Evolutionary conservation across 2,113 vertebrate genomes (phyloP), one percentile per base, ranked within the genome.

Genomic region (Saccopteryx bilineata): DNA sequence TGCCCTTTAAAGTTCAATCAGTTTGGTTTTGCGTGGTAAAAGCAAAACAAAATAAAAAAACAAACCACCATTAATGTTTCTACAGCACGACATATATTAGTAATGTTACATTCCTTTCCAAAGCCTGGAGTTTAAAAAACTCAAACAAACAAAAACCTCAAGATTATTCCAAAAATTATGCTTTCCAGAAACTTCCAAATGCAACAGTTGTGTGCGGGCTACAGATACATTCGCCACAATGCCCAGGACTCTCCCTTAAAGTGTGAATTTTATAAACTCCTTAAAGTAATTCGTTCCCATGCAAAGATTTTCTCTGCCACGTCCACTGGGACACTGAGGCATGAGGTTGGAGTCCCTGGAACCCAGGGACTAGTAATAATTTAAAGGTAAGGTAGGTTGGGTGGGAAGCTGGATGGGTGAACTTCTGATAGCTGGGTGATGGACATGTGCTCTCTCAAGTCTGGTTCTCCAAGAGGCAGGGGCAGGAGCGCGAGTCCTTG

Each of bases 111-210:
- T 60, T 94, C 65, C 61, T 90, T 85, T 56, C 66, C 72, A 88
- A 92, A 93, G 46, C 12, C 71, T 65, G 33, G 17, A 50, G 9
- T 60, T 92, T 0, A 46, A 74, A 93, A 85, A 56, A 39, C 39
- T 39, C 39, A 69, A 92, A 80, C 39, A 69, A 92, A 80, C 66
- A n/a, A 39, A 71, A 10, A 65, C 11, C 0, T 52, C 58, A 79
- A 85, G 72, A 87, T 66, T 84, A 81, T 72, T 85, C 65, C 72
- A 72, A 60, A 94, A 91, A 96, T 63, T 31, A 87, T 56, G 78
- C 96, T 96, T 96, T 97, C 96, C 96, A 97, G 96, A 97, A 97
- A 96, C 94, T 96, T 94, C 96, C 95, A 96, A 79, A 89, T 2
- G 23, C 33, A 94, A 89, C 96, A 92, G 50, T 19, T n/a, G 26